phyloP scores from a whole-genome alignment of 2,888 invertebrate species.

The Sarcophaga rosellei region DNA sequence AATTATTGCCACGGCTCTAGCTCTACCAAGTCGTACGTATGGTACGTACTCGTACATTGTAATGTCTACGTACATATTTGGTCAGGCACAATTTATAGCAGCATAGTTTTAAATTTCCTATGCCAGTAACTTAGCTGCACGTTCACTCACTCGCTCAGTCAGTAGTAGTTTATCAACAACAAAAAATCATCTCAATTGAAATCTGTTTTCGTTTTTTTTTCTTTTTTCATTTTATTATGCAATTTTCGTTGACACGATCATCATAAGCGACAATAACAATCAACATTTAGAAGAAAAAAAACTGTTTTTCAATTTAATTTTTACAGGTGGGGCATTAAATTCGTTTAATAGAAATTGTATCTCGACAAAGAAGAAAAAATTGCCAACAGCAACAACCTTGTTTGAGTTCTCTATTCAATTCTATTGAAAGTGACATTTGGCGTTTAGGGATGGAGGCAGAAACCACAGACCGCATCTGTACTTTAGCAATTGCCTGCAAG shows the following conservation, averaged over 20 bases:
- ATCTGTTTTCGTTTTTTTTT: constrained; percentile 4
- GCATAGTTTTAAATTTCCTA: constrained; percentile 2
- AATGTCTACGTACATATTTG: neutral
- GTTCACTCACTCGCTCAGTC: constrained; percentile 21
- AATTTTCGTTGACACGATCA: constrained; percentile 61
- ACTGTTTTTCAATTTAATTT: constrained; percentile 57
- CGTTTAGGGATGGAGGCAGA: neutral
- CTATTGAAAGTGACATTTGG: constrained; percentile 4
- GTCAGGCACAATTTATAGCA: constrained; percentile 1
- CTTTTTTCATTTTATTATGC: neutral
- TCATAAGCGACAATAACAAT: constrained; percentile 29
- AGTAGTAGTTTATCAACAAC: constrained; percentile 29
- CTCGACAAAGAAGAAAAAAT: neutral
- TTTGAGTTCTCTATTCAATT: constrained; percentile 12
- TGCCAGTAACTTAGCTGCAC: neutral
- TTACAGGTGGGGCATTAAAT: constrained; percentile 49
- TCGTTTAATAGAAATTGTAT: constrained; percentile 11
- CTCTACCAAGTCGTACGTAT: neutral
- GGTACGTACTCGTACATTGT: constrained; percentile 16
- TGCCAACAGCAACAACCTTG: constrained; percentile 10
- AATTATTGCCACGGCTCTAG: constrained; percentile 35
- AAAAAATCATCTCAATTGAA: constrained; percentile 49
- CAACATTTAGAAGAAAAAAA: constrained; percentile 6
- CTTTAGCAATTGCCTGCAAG: neutral
- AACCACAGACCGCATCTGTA: neutral